Base-by-base conservation (phyloP, 2,113 vertebrate species). In the Electrona antarctica region DNA sequence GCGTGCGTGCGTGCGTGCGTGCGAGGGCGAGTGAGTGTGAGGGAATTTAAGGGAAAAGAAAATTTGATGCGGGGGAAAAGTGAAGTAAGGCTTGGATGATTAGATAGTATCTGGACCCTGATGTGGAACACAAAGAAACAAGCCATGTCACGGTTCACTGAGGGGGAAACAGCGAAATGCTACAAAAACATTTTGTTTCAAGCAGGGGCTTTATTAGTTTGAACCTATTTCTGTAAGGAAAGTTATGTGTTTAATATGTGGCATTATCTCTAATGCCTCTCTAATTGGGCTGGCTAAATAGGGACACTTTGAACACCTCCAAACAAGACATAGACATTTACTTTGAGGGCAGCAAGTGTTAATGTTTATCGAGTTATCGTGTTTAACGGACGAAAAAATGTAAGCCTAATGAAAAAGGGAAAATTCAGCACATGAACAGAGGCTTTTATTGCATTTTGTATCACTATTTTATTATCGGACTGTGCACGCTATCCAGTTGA, bases 191-290 rank as follows among this genome's bases (percentile, higher is more conserved):
- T 14, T 29, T 85, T 71, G 73, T 67, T 74, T 79, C n/a, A 33
- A 74, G 73, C 63, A 70, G 54, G 63, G 64, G 47, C 55, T 74
- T 79, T 66, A 63, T 68, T 58, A 55, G 62, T 48, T 72, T 73
- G 64, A 76, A 79, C 69, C 71, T 69, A 74, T 80, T 90, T 83
- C 82, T 86, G 83, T 69, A 76, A 80, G 65, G 73, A 87, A 88
- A 88, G 85, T 80, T 66, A 86, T 76, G 85, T 86, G 80, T 88
- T 85, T 88, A 84, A 89, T 91, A 88, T 78, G 80, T 49, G 83
- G 78, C 81, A 88, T 90, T 85, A 88, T 90, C 80, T 89, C 63
- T 88, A 92, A 91, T 89, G 85, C 76, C 83, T 80, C 78, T 84
- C 85, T 85, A 78, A 81, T 78, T 82, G 80, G 58, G 76, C 82